These are phyloP conservation scores for Adoxophyes honmai DNA, from an alignment of 1,140 invertebrate genomes.

Conservation along the genomic window DNA sequence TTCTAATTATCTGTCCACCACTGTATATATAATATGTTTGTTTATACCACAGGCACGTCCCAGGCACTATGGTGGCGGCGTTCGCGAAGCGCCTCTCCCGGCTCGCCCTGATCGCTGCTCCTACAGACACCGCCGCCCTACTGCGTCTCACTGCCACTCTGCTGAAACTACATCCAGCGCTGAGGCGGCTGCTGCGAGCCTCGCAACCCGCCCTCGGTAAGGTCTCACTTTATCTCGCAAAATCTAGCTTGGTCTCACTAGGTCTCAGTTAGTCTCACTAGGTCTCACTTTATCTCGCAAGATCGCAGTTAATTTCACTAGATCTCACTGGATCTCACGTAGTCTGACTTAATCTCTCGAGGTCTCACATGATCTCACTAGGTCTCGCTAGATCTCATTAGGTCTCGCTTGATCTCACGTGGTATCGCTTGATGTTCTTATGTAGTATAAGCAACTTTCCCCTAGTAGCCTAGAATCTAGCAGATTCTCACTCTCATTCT, in stretches of 20 bases:
- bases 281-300: too few relatives aligned
- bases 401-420: too few relatives aligned
- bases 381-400: too few relatives aligned
- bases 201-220: constrained; percentile 66
- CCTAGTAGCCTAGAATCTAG: too few relatives aligned
- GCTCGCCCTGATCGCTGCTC: constrained; percentile 88
- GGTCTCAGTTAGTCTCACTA: background rate
- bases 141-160: constrained; percentile 92
- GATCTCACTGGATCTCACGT: too few relatives aligned
- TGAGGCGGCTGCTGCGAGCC: constrained; percentile 86
- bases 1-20: too few relatives aligned
- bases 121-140: constrained; percentile 88
- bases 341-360: background rate
- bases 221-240: constrained; percentile 23
- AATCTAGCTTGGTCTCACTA: background rate
- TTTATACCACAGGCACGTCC: constrained; percentile 85
- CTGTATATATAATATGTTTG: constrained; percentile 21
- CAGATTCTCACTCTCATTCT: too few relatives aligned
- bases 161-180: constrained; percentile 89
- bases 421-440: too few relatives aligned
- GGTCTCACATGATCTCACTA: too few relatives aligned
- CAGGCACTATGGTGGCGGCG: constrained; percentile 93
- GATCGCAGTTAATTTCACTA: too few relatives aligned
- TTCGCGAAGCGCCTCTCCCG: constrained; percentile 94
- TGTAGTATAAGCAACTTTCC: too few relatives aligned